Conservation (phyloP, 2,888 invertebrate genomes). For the Hemicrepidius hirtus region DNA sequence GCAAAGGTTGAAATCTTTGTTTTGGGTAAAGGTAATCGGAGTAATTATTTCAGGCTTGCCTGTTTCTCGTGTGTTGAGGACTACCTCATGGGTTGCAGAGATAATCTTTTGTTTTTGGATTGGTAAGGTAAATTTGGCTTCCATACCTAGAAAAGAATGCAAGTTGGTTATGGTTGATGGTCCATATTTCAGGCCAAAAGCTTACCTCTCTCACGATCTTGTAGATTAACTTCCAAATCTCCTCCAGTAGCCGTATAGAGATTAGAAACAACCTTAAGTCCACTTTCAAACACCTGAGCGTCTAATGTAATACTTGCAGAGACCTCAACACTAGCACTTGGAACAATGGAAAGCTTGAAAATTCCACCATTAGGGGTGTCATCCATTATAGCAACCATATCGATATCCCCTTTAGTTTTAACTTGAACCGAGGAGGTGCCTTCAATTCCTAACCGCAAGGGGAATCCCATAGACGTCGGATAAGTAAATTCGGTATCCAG, state of each 20-base stretch:
- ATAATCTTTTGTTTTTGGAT: constrained; percentile 87
- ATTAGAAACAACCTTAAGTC: constrained; percentile 83
- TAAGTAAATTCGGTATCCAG: constrained; percentile 86
- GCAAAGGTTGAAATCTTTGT: constrained; percentile 76
- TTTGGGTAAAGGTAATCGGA: constrained; percentile 71
- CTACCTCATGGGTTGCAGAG: constrained; percentile 80
- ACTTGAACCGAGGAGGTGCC: constrained; percentile 85
- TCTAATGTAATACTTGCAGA: constrained; percentile 79
- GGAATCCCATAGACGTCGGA: constrained; percentile 89
- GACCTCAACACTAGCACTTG: constrained; percentile 81
- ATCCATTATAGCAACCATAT: constrained; percentile 78
- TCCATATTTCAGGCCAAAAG: not conserved
- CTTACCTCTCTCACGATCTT: constrained; percentile 59
- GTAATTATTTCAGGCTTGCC: constrained; percentile 73
- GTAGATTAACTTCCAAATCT: constrained; percentile 78
- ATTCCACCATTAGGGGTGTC: constrained; percentile 77
- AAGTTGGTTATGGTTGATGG: no score
- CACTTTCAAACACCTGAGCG: constrained; percentile 81
- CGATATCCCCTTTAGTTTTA: constrained; percentile 82
- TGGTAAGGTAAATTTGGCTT: constrained; percentile 85
- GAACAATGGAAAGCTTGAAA: constrained; percentile 82
- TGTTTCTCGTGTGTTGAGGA: constrained; percentile 78
- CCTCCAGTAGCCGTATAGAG: constrained; percentile 87
- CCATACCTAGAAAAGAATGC: constrained; percentile 67
- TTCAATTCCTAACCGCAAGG: constrained; percentile 83